Evolutionary conservation across 2,888 invertebrate species (phyloP), one percentile per base, ranked within the genome.

Genomic region (Microplitis manilae): DNA sequence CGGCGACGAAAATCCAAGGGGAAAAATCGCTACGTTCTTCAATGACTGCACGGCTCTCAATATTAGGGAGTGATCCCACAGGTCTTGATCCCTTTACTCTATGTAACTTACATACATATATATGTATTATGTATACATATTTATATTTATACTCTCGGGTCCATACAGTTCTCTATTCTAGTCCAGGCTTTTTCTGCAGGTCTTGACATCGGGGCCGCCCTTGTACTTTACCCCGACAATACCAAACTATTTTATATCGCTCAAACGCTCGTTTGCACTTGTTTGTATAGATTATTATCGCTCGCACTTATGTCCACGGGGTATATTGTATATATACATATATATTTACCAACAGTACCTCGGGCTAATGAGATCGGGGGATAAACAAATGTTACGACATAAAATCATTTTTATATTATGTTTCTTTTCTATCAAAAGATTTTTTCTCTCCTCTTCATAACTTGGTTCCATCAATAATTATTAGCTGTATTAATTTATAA

Each of bases 211-310:
- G 73, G 79, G 78, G 79, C 81, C 81, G 81, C 82, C 81, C 81
- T 78, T 75, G 73, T 75, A 74, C 68, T 70, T 59, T 38, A 17
- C 9, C 20, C 84, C 84, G 86, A 86, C 87, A 85, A 87, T 87
- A 38, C 84, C 84, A 79, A 84, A 84, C 87, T 83, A 86, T 87
- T 87, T 86, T 85, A 86, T 86, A 85, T 83, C 85, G 86, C 86
- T 88, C 88, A 87, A 88, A 87, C 82, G 87, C 88, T 88, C 88
- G 87, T 88, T 88, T 88, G 86, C 84, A 83, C 85, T 85, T 87
- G 85, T 87, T 88, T 88, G 84, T 88, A 85, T 84, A 85, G 84
- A 87, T 86, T 85, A 84, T 83, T 80, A 85, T 85, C 83, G 84
- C 85, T 85, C 78, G 79, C 83, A 83, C 81, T 80, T 77, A 74